Conservation (phyloP, 2,888 invertebrate species). For the Coronaproctus castanopsis region DNA sequence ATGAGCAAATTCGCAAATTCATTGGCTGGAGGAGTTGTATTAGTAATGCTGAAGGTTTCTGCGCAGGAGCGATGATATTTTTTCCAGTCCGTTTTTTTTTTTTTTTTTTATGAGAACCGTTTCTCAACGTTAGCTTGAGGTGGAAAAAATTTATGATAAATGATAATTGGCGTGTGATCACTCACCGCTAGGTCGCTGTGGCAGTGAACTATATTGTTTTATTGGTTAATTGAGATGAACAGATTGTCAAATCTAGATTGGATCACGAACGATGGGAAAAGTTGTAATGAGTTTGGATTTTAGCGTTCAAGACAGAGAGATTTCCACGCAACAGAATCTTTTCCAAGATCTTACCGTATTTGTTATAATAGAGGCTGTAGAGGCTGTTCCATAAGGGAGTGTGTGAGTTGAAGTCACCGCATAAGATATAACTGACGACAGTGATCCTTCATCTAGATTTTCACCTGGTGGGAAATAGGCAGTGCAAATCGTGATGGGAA, state of each 20-base stretch:
- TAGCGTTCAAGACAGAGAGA: neutral
- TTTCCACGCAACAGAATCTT: neutral
- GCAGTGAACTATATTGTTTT: neutral
- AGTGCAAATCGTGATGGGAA: neutral
- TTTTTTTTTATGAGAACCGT: neutral
- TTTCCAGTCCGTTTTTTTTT: neutral
- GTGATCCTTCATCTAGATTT: neutral
- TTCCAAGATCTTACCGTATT: neutral
- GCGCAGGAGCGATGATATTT: neutral
- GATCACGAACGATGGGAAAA: neutral
- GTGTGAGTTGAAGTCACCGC: neutral
- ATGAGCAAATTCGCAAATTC: neutral
- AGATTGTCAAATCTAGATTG: neutral
- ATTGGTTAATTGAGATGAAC: neutral
- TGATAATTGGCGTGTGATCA: neutral
- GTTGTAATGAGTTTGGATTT: neutral
- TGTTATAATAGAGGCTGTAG: neutral
- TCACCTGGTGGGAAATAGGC: neutral
- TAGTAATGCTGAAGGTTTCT: neutral
- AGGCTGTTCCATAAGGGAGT: neutral
- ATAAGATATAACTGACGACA: neutral
- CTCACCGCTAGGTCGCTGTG: neutral
- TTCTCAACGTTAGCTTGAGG: neutral
- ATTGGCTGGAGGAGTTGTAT: neutral
- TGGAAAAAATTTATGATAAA: neutral